Percentiles rank a stretch among this genome's conserved stretches.
Evolutionary conservation across 1,140 invertebrate genomes (phyloP).

Genomic region (Andricus grossulariae): DNA sequence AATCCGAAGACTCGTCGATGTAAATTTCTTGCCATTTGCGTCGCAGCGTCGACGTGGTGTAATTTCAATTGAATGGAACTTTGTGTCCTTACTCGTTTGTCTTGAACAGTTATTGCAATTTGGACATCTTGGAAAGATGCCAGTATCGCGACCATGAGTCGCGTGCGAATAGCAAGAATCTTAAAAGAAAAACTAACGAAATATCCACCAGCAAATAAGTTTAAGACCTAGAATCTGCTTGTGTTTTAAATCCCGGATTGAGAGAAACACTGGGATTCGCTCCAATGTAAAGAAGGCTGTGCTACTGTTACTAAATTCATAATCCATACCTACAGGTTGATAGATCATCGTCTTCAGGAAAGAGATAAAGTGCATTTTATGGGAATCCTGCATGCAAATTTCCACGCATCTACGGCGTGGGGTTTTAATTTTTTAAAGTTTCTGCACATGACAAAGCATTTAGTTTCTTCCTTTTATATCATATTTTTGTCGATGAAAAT

Average conservation of each 20-base stretch:
- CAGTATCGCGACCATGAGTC: slow-evolving; percentile 30
- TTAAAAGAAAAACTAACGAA: neutral
- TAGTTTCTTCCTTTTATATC: neutral
- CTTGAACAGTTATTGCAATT: slow-evolving; percentile 38
- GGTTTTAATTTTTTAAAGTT: neutral
- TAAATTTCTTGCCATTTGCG: slow-evolving; percentile 29
- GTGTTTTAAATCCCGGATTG: neutral
- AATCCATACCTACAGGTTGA: neutral
- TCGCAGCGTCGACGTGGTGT: slow-evolving; percentile 31
- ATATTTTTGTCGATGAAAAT: neutral
- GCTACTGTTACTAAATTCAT: neutral
- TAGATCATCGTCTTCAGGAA: neutral
- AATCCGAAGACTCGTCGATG: slow-evolving; percentile 26
- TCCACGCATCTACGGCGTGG: neutral
- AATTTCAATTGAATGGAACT: slow-evolving; percentile 35
- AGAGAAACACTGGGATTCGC: neutral
- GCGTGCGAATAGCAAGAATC: slow-evolving; percentile 21
- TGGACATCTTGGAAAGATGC: slow-evolving; percentile 67
- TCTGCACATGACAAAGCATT: neutral
- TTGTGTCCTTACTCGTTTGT: slow-evolving; percentile 39
- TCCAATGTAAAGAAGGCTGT: neutral
- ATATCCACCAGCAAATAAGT: neutral
- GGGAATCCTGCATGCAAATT: neutral
- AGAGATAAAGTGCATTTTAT: neutral
- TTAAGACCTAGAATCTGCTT: neutral